Conservation (phyloP, 2,797 vertebrate species). For the Gila robusta region DNA sequence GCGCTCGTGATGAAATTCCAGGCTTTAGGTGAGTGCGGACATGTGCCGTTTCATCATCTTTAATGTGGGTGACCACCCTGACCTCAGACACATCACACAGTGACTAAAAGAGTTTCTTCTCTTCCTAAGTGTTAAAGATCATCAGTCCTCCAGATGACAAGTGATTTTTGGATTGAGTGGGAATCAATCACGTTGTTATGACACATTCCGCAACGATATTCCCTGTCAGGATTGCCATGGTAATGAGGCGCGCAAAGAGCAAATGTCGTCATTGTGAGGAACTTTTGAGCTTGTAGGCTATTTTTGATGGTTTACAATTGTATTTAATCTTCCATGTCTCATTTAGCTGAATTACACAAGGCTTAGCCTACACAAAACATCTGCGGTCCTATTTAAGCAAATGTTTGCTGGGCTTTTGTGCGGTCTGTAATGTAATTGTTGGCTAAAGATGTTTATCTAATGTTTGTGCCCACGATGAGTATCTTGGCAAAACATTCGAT, state of each 20-base stretch:
- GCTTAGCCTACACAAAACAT: constrained; percentile 63
- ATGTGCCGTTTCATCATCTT: constrained; percentile 25
- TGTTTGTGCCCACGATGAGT: constrained; percentile 55
- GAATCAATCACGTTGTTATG: constrained; percentile 48
- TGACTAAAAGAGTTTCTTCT: constrained; percentile 21
- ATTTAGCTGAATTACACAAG: constrained; percentile 57
- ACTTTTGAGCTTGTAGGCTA: constrained; percentile 63
- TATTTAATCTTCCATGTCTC: constrained; percentile 65
- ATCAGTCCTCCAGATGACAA: constrained; percentile 24
- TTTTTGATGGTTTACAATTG: constrained; percentile 65
- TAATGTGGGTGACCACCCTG: constrained; percentile 12
- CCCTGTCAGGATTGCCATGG: constrained; percentile 33
- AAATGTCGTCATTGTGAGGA: constrained; percentile 52
- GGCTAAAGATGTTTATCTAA: constrained; percentile 57
- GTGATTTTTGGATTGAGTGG: constrained; percentile 22
- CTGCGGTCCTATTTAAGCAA: constrained; percentile 66
- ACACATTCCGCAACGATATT: constrained; percentile 31
- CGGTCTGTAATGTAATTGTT: constrained; percentile 63
- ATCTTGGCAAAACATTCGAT: constrained; percentile 29
- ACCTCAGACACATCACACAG: constrained; percentile 18
- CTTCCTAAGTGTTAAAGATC: constrained; percentile 13
- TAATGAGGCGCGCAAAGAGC: constrained; percentile 43
- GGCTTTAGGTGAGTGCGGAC: constrained; percentile 18
- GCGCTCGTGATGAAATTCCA: constrained; percentile 34
- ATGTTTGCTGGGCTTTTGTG: constrained; percentile 37